Percentiles rank a stretch among this genome's conserved stretches.
phyloP scores from a whole-genome alignment of 2,888 invertebrate genomes.

The Ariolimax columbianus region DNA sequence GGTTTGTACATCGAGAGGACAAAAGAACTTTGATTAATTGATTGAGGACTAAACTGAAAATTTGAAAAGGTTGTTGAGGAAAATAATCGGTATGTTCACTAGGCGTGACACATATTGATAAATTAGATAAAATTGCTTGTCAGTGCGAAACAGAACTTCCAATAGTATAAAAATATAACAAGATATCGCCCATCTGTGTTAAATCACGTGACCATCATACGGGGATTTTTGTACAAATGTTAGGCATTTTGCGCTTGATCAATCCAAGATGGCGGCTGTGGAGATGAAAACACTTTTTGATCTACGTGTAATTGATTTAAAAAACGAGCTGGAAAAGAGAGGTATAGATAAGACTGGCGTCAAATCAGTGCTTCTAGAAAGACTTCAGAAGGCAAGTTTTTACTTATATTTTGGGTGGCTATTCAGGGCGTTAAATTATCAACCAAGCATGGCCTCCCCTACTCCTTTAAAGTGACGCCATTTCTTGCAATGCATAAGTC shows the following conservation, averaged over 20 bases:
- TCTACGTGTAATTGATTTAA: constrained; percentile 92
- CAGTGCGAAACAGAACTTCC: too few species aligned
- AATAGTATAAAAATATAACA: too few species aligned
- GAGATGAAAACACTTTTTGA: constrained; percentile 86
- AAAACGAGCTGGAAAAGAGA: constrained; percentile 91
- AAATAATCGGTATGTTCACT: too few species aligned
- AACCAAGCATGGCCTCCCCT: not conserved
- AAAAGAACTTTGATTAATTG: too few species aligned
- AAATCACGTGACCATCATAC: not conserved
- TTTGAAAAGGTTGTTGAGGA: too few species aligned
- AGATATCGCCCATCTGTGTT: not conserved
- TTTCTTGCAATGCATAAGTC: not conserved
- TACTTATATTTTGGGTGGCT: not conserved
- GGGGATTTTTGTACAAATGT: not conserved
- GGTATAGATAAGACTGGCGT: constrained; percentile 91
- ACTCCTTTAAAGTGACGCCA: not conserved
- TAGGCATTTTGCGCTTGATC: not conserved
- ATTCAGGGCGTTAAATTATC: too few species aligned
- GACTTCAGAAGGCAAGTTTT: constrained; percentile 87
- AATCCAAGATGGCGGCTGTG: constrained; percentile 52
- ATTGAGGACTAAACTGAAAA: too few species aligned
- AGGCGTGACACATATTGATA: too few species aligned
- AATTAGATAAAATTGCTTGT: too few species aligned
- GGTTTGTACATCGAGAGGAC: too few species aligned
- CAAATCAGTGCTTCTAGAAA: constrained; percentile 90